phyloP scores from a whole-genome alignment of 2,113 vertebrate genomes.

The Prinia subflava region DNA sequence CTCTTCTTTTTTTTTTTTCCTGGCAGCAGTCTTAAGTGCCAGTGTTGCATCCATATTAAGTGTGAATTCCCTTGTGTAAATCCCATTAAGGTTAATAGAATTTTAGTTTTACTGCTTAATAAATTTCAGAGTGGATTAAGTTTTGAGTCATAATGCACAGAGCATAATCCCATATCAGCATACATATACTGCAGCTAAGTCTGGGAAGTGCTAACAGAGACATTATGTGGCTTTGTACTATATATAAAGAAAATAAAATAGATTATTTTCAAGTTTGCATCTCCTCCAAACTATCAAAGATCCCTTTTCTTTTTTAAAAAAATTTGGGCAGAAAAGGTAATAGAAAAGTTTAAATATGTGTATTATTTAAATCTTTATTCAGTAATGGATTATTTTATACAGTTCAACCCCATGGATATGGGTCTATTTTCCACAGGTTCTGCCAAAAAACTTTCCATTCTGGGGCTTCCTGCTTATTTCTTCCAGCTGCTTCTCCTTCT shows the following conservation, averaged over 20 bases:
- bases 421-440: conserved; percentile 46
- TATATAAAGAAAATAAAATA: not conserved
- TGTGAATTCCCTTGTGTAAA: conserved; percentile 44
- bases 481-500: conserved; percentile 66
- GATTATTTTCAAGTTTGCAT: not conserved
- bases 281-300: not conserved
- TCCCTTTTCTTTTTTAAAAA: not conserved
- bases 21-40: conserved; percentile 31
- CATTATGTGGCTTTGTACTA: not conserved
- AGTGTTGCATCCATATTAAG: conserved; percentile 38
- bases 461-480: conserved; percentile 60
- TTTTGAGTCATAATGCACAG: not conserved
- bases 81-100: conserved; percentile 57
- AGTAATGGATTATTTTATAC: conserved; percentile 21
- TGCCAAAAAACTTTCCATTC: conserved; percentile 62
- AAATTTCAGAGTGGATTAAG: conserved; percentile 51
- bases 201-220: not conserved
- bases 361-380: conserved; percentile 13
- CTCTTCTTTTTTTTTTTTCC: not conserved
- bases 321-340: not conserved
- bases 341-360: not conserved
- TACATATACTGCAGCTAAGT: not conserved
- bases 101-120: conserved; percentile 59
- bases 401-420: conserved; percentile 12
- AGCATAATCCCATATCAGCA: not conserved